These are phyloP conservation scores for Meda fulgida DNA, from an alignment of 2,797 vertebrate genomes.

Conservation along the genomic window DNA sequence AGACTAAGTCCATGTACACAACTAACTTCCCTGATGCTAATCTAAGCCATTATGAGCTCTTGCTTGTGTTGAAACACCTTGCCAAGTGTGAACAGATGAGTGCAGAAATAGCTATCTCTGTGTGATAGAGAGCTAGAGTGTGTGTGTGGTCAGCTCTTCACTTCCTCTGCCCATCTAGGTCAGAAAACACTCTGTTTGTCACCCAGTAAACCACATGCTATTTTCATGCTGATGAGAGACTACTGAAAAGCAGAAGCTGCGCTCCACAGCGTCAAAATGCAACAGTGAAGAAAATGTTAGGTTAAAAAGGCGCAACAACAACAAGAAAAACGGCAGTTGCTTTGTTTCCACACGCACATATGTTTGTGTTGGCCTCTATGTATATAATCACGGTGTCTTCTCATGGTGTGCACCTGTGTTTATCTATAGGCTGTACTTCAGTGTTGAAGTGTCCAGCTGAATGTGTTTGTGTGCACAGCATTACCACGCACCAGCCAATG, in stretches of 20 bases:
- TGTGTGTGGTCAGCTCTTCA: constrained; percentile 58
- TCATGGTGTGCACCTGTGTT: constrained; percentile 33
- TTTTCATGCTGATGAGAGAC: constrained; percentile 66
- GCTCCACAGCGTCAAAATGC: constrained; percentile 22
- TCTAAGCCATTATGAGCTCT: constrained; percentile 38
- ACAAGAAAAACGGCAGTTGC: not conserved
- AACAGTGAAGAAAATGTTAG: constrained; percentile 34
- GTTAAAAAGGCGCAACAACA: constrained; percentile 11
- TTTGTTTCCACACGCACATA: not conserved
- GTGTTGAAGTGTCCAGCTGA: constrained; percentile 5
- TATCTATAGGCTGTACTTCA: constrained; percentile 25
- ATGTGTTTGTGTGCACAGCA: constrained; percentile 27
- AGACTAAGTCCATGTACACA: not conserved
- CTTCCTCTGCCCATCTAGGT: constrained; percentile 66
- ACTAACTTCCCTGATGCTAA: constrained; percentile 25
- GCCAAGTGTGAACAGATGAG: constrained; percentile 50
- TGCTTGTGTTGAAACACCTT: constrained; percentile 37
- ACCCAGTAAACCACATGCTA: constrained; percentile 66
- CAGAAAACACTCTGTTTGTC: constrained; percentile 63
- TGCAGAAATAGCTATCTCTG: constrained; percentile 56
- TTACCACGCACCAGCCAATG: constrained; percentile 80
- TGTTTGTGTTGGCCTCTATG: constrained; percentile 23
- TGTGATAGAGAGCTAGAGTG: constrained; percentile 33
- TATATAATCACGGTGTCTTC: constrained; percentile 10
- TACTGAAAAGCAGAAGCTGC: constrained; percentile 60